Conservation (phyloP, 2,888 invertebrate genomes). For the Margaritifera margaritifera region DNA sequence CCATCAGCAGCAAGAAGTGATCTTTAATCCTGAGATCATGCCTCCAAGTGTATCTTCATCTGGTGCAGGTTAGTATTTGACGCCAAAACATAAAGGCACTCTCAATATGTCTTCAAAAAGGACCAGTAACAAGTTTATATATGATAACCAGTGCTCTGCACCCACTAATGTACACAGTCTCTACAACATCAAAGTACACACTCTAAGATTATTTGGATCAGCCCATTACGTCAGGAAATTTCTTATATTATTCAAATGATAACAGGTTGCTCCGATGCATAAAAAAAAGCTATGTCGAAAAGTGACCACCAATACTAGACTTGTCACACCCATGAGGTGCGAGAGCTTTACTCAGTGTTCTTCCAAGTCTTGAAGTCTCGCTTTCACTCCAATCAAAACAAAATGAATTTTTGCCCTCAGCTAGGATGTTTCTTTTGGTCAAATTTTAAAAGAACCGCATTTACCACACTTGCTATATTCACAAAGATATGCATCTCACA, state of each 20-base stretch:
- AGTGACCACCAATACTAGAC: constrained; percentile 14
- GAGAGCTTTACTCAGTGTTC: constrained; percentile 15
- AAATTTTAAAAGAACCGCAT: constrained; percentile 17
- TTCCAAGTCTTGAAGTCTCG: constrained; percentile 7
- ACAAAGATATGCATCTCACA: constrained; percentile 34
- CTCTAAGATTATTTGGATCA: constrained; percentile 20
- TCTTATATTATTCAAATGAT: constrained; percentile 12
- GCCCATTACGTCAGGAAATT: constrained; percentile 15
- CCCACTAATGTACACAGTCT: constrained; percentile 19
- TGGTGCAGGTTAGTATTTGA: too few species aligned
- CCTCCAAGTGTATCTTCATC: constrained; percentile 8
- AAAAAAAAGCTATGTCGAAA: constrained; percentile 7
- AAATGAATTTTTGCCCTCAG: constrained; percentile 14
- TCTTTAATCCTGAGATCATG: constrained; percentile 12
- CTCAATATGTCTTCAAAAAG: constrained; percentile 18
- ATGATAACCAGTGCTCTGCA: constrained; percentile 20
- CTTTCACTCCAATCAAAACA: constrained; percentile 11
- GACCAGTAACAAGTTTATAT: too few species aligned
- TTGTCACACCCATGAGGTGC: constrained; percentile 13
- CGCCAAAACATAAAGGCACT: too few species aligned
- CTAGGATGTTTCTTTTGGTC: constrained; percentile 11
- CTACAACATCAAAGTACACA: constrained; percentile 9
- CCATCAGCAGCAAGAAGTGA: constrained; percentile 14
- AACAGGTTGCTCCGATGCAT: constrained; percentile 12
- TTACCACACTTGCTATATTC: constrained; percentile 18